Evolutionary conservation across 2,113 vertebrate species (phyloP), one percentile per base, ranked within the genome.

Genomic region (Sebastes schlegelii): DNA sequence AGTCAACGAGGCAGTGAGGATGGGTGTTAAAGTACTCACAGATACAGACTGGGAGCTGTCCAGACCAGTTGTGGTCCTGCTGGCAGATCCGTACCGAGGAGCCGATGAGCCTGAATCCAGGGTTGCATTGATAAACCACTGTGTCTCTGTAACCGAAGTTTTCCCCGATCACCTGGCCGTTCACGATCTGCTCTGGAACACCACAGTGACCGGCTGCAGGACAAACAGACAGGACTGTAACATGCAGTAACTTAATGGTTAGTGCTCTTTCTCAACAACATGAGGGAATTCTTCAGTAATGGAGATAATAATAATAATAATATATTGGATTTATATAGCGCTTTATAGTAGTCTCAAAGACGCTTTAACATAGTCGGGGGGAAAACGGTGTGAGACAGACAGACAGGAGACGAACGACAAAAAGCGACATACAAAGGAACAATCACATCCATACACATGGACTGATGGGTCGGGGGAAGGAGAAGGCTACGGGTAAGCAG

Each of bases 131-230:
- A 89, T 99, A 99, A 40, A 99, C 98, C 79, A 99, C 97, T 0
- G 98, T 99, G 84, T 99, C 98, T 93, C 98, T 94, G 26, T 99
- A 99, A 0, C 98, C 98, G 67, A 97, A 99, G 93, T 98, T 99
- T 87, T 99, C 98, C 82, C 98, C 98, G 69, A 99, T 96, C 83
- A 98, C 97, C 95, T 99, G 98, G 17, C 98, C 98, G 42, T 99
- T 99, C 8, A 99, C 98, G 45, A 99, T 98, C 66, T 95, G 92
- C 76, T 99, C 98, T 43, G 98, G 98, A 88, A 96, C 65, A 43
- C 98, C 98, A 91, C 98, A 99, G 91, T 99, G 98, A 72, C 98
- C 98, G 1, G 97, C 98, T 99, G 82, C 6, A 69, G 34, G 17
- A 43, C 70, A 40, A 34, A 55, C 34, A 34, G 34, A 34, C 34